These are phyloP conservation scores for Rhizoglyphus robini DNA, from an alignment of 1,140 invertebrate species.

Conservation along the genomic window DNA sequence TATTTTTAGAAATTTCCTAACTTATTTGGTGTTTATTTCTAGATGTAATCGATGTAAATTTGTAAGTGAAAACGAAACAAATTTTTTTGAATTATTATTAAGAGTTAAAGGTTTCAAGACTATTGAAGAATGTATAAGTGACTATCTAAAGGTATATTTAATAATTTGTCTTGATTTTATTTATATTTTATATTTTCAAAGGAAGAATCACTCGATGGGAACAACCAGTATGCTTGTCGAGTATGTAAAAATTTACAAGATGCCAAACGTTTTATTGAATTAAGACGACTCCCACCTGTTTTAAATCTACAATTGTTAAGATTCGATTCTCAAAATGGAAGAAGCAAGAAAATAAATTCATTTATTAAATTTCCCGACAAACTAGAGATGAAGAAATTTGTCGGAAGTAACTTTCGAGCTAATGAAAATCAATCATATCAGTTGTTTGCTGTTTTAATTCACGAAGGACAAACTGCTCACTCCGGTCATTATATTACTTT, in stretches of 20 bases:
- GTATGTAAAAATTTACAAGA: constrained; percentile 48
- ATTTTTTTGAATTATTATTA: constrained; percentile 52
- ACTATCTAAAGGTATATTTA: too few relatives aligned
- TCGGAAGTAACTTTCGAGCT: not conserved
- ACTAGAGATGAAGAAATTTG: constrained; percentile 45
- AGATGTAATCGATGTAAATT: constrained; percentile 47
- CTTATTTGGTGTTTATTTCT: constrained; percentile 2
- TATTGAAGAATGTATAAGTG: constrained; percentile 45
- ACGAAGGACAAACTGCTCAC: constrained; percentile 49
- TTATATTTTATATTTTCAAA: too few relatives aligned
- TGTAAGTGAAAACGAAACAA: constrained; percentile 43
- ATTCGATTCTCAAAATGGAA: constrained; percentile 53
- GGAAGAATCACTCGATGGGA: constrained; percentile 49
- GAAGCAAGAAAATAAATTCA: constrained; percentile 51
- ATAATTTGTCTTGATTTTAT: too few relatives aligned
- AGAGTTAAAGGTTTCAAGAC: constrained; percentile 44
- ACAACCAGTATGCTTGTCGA: constrained; percentile 50
- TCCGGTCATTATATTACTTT: constrained; percentile 57
- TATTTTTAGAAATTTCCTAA: not conserved
- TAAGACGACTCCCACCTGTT: constrained; percentile 50
- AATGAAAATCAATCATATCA: constrained; percentile 38
- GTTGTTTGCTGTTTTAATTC: constrained; percentile 50
- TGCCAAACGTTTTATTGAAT: constrained; percentile 45
- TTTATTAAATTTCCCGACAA: constrained; percentile 50
- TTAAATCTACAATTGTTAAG: constrained; percentile 50